Base-by-base conservation (phyloP, 2,797 vertebrate genomes). In the Chelonia mydas region DNA sequence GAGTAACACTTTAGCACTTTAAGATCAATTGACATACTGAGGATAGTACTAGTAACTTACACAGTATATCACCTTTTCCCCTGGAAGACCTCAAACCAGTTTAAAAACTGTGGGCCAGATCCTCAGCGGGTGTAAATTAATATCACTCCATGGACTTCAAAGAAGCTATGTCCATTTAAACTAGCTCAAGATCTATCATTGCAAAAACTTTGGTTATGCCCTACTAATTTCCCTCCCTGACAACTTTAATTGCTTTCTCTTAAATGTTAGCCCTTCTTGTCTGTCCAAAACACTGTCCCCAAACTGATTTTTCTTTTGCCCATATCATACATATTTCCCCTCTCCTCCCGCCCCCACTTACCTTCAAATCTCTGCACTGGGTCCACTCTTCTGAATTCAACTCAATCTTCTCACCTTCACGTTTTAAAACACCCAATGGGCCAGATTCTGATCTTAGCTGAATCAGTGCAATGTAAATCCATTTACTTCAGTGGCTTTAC, bases 401-500 rank as follows among this genome's bases (percentile, higher is more conserved):
- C 45, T 31, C 10, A 65, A 4, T 41, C 37, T 25, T 74, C 68
- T 17, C 83, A 19, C 19, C 16, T 65, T 65, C 15, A 65, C 19
- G n/a, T 68, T 68, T 37, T 68, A 68, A 68, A 68, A n/a, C n/a
- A 88, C 47, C 0, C 1, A 55, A 25, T 0, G 92, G 57, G 47
- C 28, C 1, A 3, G 84, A 80, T 88, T 16, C 61, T 83, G 41
- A 13, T 1, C 3, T 88, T 76, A 79, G 19, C 7, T 79, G 76
- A 84, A 90, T 23, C 51, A 91, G 91, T 11, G 78, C 41, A 77
- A 7, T 33, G 61, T 79, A 78, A 91, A 84, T 86, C n/a, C 15
- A 88, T 92, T 93, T 47, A 37, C 59, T 45, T 31, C 53, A 21
- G 6, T 90, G n/a, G 68, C 91, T 92, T 80, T 94, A 93, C n/a